Evolutionary conservation across 2,113 vertebrate species (phyloP), one percentile per base, ranked within the genome.

Genomic region (Thunnus thynnus): DNA sequence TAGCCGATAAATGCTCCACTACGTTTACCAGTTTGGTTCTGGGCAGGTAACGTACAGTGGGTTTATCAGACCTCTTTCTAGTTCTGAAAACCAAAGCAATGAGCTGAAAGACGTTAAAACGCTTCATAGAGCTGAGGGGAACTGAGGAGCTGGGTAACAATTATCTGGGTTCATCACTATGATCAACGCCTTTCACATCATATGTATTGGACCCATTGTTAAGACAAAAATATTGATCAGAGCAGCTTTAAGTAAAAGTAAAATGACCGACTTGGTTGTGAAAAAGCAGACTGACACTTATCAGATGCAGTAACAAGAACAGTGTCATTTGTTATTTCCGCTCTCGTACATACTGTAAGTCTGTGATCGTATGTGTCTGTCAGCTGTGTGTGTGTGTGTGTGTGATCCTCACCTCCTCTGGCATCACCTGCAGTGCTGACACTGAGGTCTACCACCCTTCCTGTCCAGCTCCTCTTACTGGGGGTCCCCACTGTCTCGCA

Each of bases 331-430:
- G 67, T 46, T 70, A 41, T 51, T 22, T 66, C 57, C 17, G 14
- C 50, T 48, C 18, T 44, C 27, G 1, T 47, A 46, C 27, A 69
- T 66, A 7, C 20, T 64, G 36, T 60, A 61, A 9, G 36, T 72
- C 1, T 66, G 61, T 17, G 44, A 13, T 25, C 20, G 17, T 52
- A 50, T 76, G 68, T 64, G 79, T 62, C 30, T 56, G 63, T 67
- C 48, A 32, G 63, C 41, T 20, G 18, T 41, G 36, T 41, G 36
- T 36, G 32, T 48, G 68, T 41, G 78, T 74, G 64, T 84, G 80
- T 80, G 80, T 78, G 82, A 83, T 79, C 75, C 41, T 83, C 84
- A 82, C 65, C 56, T 79, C 84, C 68, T 63, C 58, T 88, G 87
- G 79, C 83, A 71, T 73, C 66, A 67, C 91, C 82, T 68, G 9